These are phyloP conservation scores for chimpanzee (Pan troglodytes) DNA, from an alignment of 2,113 vertebrate genomes.

Conservation along the genomic window DNA sequence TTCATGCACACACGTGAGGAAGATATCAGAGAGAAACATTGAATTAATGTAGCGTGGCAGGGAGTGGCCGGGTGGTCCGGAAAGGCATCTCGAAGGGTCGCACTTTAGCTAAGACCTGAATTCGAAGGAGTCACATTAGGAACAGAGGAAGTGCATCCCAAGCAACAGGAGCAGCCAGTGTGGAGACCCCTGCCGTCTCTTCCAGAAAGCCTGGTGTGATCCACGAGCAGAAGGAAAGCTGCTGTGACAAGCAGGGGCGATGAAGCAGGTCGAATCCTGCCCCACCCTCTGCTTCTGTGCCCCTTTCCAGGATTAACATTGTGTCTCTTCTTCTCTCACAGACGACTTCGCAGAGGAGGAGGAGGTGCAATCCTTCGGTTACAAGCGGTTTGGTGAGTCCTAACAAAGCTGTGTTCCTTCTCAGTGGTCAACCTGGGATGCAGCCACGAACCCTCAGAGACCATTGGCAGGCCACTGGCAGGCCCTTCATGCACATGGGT, in stretches of 20 bases:
- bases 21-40: not conserved
- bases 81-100: not conserved
- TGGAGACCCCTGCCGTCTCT: not conserved
- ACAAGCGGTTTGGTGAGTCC: constrained; percentile 98
- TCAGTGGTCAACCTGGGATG: not conserved
- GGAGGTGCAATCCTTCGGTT: constrained; percentile 99
- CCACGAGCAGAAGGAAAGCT: not conserved
- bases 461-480: too few species aligned
- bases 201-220: not conserved
- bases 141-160: not conserved
- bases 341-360: constrained; percentile 98
- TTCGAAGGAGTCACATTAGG: not conserved
- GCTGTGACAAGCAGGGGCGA: rapidly evolving
- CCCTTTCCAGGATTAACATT: not conserved
- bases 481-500: not conserved
- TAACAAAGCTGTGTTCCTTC: not conserved
- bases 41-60: not conserved
- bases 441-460: not conserved
- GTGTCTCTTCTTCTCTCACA: constrained; percentile 81
- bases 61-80: not conserved
- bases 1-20: not conserved
- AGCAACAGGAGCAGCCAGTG: not conserved
- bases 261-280: not conserved
- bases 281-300: not conserved
- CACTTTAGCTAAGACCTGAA: not conserved